phyloP scores from a whole-genome alignment of 2,113 vertebrate species.

The Oryzias celebensis region DNA sequence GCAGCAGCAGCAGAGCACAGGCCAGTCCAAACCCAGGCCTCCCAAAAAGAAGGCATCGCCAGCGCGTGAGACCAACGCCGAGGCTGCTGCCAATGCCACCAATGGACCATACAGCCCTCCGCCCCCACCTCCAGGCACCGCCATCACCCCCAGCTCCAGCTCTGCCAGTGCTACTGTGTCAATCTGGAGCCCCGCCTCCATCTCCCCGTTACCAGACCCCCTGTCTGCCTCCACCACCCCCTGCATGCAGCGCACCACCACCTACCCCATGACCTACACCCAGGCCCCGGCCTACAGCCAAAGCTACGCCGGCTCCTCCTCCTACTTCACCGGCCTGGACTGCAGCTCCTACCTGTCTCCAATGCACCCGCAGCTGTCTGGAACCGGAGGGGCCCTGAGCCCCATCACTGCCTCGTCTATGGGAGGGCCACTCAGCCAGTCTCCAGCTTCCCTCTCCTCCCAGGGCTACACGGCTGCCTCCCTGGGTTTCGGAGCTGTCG shows the following conservation, averaged over 20 bases:
- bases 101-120: constrained; percentile 80
- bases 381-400: constrained; percentile 82
- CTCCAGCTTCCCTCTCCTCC: constrained; percentile 79
- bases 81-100: constrained; percentile 65
- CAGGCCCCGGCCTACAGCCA: constrained; percentile 83
- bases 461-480: constrained; percentile 83
- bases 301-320: constrained; percentile 80
- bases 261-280: constrained; percentile 83
- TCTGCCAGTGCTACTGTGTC: constrained; percentile 82
- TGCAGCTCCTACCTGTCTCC: constrained; percentile 87
- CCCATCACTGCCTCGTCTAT: constrained; percentile 81
- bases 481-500: constrained; percentile 81
- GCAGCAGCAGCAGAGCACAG: constrained; percentile 85
- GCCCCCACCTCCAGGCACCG: constrained; percentile 72
- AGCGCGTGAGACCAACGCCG: constrained; percentile 58
- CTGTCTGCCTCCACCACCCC: constrained; percentile 73
- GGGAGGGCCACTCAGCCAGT: constrained; percentile 83
- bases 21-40: constrained; percentile 82
- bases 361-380: constrained; percentile 85
- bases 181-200: constrained; percentile 88
- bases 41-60: constrained; percentile 85
- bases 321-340: constrained; percentile 86
- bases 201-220: constrained; percentile 83
- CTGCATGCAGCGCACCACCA: constrained; percentile 80
- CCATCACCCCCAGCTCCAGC: constrained; percentile 79